Conservation (phyloP, 2,888 invertebrate genomes). For the Caenorhabditis sp. region DNA sequence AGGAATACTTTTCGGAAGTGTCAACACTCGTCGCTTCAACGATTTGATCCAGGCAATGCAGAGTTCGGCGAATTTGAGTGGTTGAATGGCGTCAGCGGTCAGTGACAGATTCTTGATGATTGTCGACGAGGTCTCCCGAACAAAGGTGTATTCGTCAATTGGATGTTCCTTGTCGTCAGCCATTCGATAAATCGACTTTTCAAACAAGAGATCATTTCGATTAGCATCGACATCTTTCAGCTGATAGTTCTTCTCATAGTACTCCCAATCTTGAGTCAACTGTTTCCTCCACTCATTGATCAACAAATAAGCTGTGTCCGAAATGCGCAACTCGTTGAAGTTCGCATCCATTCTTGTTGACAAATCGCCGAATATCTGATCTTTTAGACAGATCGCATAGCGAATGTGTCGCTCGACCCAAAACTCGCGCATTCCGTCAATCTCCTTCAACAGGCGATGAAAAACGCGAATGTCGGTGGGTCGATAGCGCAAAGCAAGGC, state of each 20-base stretch:
- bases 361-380: slow-evolving; percentile 31
- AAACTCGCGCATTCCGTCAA: slow-evolving; percentile 40
- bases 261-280: slow-evolving; percentile 20
- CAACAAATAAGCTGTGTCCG: not conserved
- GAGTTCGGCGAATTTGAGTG: not conserved
- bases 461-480: slow-evolving; percentile 41
- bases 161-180: slow-evolving; percentile 2
- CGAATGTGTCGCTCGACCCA: slow-evolving; percentile 50
- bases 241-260: slow-evolving; percentile 15
- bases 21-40: slow-evolving; percentile 9
- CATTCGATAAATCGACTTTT: slow-evolving; percentile 22
- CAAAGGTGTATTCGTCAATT: slow-evolving; percentile 10
- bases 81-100: not conserved
- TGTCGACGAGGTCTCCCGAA: not conserved
- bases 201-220: slow-evolving; percentile 16
- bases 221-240: not conserved
- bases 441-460: slow-evolving; percentile 35
- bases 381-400: slow-evolving; percentile 37
- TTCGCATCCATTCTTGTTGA: slow-evolving; percentile 26
- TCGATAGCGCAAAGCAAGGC: slow-evolving; percentile 23
- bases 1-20: slow-evolving; percentile 31
- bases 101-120: slow-evolving; percentile 6
- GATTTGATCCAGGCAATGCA: slow-evolving; percentile 21
- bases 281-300: slow-evolving; percentile 9
- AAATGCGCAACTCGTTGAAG: slow-evolving; percentile 15